These are phyloP conservation scores for Bothrops jararaca DNA, from an alignment of 2,113 vertebrate genomes.

Conservation along the genomic window DNA sequence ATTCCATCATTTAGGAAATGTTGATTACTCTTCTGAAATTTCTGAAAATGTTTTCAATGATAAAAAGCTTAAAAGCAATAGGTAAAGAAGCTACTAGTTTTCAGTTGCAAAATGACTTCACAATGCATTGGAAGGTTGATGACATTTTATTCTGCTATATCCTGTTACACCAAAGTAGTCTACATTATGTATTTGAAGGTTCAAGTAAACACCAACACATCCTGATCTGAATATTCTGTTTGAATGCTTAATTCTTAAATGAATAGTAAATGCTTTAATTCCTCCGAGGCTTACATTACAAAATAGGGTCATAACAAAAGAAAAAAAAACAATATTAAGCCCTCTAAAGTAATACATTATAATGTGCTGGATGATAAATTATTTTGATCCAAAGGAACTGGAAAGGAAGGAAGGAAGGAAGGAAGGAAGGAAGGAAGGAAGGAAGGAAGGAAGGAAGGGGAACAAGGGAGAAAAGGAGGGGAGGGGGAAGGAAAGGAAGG, in stretches of 20 bases:
- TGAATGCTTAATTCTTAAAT: conserved; percentile 2
- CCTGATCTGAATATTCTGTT: neutral
- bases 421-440: too few relatives aligned
- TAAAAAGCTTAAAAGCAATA: neutral
- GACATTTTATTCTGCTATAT: neutral
- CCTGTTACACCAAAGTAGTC: neutral
- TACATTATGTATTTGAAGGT: neutral
- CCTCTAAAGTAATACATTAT: too few relatives aligned
- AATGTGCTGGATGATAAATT: too few relatives aligned
- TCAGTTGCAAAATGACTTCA: neutral
- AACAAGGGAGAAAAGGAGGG: too few relatives aligned
- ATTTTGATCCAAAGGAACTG: too few relatives aligned
- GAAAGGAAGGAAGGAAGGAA: too few relatives aligned
- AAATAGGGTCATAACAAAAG: conserved; percentile 4
- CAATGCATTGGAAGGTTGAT: neutral
- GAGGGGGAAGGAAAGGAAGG: too few relatives aligned
- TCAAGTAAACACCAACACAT: neutral
- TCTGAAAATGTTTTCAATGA: neutral
- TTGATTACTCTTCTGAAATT: neutral
- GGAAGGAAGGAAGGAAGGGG: fast-evolving
- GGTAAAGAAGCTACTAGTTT: neutral
- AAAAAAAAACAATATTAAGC: too few relatives aligned
- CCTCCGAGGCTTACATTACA: neutral
- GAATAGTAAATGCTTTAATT: conserved; percentile 5
- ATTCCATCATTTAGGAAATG: neutral